These are phyloP conservation scores for Ruditapes philippinarum DNA, from an alignment of 1,140 invertebrate genomes.

Conservation along the genomic window DNA sequence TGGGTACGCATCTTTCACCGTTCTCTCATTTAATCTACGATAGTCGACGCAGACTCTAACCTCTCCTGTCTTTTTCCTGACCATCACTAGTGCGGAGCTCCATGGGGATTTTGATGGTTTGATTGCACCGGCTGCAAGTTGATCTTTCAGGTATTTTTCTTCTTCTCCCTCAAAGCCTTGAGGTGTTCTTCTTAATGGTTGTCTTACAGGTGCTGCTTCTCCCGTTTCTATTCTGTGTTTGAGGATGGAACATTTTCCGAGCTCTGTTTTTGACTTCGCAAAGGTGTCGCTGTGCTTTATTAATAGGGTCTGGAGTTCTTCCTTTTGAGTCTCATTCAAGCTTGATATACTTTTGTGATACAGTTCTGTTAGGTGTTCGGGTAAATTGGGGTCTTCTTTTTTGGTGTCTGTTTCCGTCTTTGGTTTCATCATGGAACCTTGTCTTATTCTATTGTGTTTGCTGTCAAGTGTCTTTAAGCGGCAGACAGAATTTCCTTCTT, in stretches of 20 bases:
- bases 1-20: slow-evolving; percentile 71
- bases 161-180: neutral
- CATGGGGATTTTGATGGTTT: slow-evolving; percentile 69
- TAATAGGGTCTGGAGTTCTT: neutral
- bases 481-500: too few species aligned
- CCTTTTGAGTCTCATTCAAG: neutral
- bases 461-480: too few species aligned
- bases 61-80: slow-evolving; percentile 69
- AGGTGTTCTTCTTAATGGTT: neutral
- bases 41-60: slow-evolving; percentile 76
- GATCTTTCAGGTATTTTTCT: slow-evolving; percentile 9
- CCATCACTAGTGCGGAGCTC: slow-evolving; percentile 75
- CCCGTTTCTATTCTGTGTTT: neutral
- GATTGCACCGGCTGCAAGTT: slow-evolving; percentile 67
- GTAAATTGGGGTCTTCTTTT: neutral
- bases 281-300: neutral
- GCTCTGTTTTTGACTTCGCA: neutral
- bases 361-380: neutral
- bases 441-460: neutral
- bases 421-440: too few species aligned
- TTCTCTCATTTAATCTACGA: too few species aligned
- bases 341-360: neutral
- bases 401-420: neutral
- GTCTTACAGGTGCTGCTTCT: neutral
- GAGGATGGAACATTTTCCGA: neutral